Evolutionary conservation across 2,888 invertebrate genomes (phyloP).

Genomic region (Trileptium ribeirensis): DNA sequence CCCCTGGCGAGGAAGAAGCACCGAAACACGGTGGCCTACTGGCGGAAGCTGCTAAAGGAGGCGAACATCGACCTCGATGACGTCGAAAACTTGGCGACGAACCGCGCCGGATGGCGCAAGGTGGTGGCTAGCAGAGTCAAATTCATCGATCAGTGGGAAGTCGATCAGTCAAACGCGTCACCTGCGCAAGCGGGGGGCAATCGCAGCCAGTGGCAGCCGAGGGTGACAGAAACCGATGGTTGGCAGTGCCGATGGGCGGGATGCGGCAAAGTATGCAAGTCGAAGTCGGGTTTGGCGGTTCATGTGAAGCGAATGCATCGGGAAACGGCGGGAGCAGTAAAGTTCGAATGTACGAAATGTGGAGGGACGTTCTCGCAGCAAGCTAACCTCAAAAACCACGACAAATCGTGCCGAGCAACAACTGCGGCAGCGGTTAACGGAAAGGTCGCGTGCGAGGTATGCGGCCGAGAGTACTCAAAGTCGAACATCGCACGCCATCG

Average conservation of each 20-base stretch:
- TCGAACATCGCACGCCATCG: background rate
- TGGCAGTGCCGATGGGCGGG: background rate
- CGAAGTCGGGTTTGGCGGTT: background rate
- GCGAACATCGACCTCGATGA: conserved; percentile 4
- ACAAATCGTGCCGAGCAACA: background rate
- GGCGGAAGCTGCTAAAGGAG: background rate
- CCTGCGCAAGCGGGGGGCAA: background rate
- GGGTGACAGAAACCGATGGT: background rate
- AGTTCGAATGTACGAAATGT: background rate
- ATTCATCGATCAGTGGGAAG: background rate
- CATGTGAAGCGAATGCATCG: background rate
- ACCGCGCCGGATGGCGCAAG: background rate
- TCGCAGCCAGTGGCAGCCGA: background rate
- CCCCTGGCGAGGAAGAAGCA: background rate
- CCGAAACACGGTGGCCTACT: background rate
- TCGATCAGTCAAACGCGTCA: background rate
- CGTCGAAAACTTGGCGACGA: background rate
- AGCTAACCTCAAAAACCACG: conserved; percentile 7
- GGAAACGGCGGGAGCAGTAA: background rate
- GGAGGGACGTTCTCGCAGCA: background rate
- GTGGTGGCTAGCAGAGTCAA: background rate
- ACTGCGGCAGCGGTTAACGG: background rate
- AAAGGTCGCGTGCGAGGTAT: background rate
- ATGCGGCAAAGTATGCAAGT: background rate
- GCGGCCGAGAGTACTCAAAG: background rate